Evolutionary conservation across 2,113 vertebrate genomes (phyloP).

Genomic region (Stomatorhinus ivindoensis): DNA sequence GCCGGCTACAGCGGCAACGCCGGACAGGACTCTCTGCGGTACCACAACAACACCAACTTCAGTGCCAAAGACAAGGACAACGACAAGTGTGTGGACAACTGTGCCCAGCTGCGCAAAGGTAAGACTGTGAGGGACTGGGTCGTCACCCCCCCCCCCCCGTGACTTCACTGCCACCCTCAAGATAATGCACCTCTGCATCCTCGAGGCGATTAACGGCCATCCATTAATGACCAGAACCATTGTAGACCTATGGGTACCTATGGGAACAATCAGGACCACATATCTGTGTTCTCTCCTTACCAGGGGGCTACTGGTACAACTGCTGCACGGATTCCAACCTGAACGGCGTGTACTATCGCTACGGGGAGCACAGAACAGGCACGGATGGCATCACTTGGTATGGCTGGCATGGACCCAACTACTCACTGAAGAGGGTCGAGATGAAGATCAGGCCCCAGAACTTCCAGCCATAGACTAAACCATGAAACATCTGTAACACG

Average conservation of each 20-base stretch:
- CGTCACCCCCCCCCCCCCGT: neutral
- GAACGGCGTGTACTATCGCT: conserved; percentile 84
- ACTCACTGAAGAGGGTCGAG: conserved; percentile 86
- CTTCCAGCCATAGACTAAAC: conserved; percentile 60
- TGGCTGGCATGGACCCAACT: conserved; percentile 84
- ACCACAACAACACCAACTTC: conserved; percentile 98
- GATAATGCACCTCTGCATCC: neutral
- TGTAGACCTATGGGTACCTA: neutral
- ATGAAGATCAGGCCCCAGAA: conserved; percentile 89
- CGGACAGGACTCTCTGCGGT: conserved; percentile 73
- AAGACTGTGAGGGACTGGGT: neutral
- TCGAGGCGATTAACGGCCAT: neutral
- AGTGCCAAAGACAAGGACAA: conserved; percentile 96
- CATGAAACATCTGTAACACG: neutral
- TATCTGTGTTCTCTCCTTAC: neutral
- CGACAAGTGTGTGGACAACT: conserved; percentile 92
- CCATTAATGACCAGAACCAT: neutral
- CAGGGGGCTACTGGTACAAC: conserved; percentile 98
- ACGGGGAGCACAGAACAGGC: conserved; percentile 72
- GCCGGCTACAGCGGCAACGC: conserved; percentile 80
- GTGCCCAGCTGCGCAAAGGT: conserved; percentile 84
- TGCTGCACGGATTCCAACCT: conserved; percentile 97
- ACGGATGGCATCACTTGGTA: conserved; percentile 95
- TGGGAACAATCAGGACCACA: neutral
- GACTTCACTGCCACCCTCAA: neutral